Base-by-base conservation (phyloP, 2,797 vertebrate species). In the Bufotes viridis region DNA sequence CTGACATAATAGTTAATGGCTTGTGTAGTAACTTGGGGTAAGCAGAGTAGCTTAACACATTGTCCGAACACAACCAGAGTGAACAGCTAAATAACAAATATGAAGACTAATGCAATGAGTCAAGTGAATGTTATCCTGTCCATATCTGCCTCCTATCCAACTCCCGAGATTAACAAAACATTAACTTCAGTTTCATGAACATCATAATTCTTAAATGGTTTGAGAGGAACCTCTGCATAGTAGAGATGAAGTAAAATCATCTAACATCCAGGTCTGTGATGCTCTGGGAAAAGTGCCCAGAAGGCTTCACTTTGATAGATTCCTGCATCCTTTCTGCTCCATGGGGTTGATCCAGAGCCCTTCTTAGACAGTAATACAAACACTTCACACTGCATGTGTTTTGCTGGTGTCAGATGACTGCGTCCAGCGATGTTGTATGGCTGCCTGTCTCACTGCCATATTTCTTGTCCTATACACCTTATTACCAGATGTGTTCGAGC, bases 361-460 rank as follows among this genome's bases (percentile, higher is more conserved):
- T 87, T 82, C 78, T 58, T 82, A 87, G 79, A 87, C 79, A 75
- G 79, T 76, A 87, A 81, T 74, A 51, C 78, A 87, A 87, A 87
- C 69, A 87, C 86, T 87, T 82, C 86, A 82, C 86, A 87, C 78
- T 82, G 65, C 86, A 87, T 87, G 86, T 82, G 79, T 87, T 81
- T 87, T 81, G 78, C 60, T 63, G 58, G 55, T 70, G 49, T 87
- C 58, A 82, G 79, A 72, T 87, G 86, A 82, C 69, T 87, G n/a
- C 34, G n/a, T 82, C 60, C 61, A 79, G 76, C 8, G 7, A 34
- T 55, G 63, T 49, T 34, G 60, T 74, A 75, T 24, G 17, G 53
- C 78, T 51, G 13, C 53, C 55, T 87, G 65, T 80, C 24, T 67
- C 24, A 24, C 15, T 61, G 63, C 78, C 85, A 72, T 81, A 72